Base-by-base conservation (phyloP, 2,888 invertebrate species). In the Marronus borbonicus region DNA sequence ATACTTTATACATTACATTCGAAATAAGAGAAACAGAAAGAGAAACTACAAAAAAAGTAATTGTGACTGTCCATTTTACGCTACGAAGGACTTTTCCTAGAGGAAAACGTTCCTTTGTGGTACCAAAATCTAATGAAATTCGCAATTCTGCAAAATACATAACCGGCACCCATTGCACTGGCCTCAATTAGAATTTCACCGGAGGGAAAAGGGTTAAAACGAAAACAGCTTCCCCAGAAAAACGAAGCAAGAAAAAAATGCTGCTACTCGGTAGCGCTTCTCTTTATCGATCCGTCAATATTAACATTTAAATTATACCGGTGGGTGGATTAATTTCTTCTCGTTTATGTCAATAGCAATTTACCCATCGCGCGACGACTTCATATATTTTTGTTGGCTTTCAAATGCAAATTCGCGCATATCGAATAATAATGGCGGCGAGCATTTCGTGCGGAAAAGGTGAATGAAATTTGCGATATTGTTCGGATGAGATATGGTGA, bases 381-480 rank as follows among this genome's bases (percentile, higher is more conserved):
- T 62, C 72, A 74, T 74, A 24, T 74, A 74, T 44, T 74, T 74
- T 60, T 74, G 72, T 60, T 74, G 49, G 58, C 72, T 74, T 74
- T 74, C 60, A 60, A 44, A 74, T 74, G 72, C 60, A 74, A 60
- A 60, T 74, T 60, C 44, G 60, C 39, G 36, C 60, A 24, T 17
- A 44, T 20, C 72, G 72, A 49, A 74, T 74, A 60, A 74, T 60
- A 74, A 74, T 36, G 39, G 58, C n/a, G 12, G 28, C 36, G 60
- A 31, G 24, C 68, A 50, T 28, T 74, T 49, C 39, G 60, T 5
- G 58, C 39, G 17, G 72, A 74, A 74, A 55, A 74, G 72, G 72
- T 60, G 72, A 74, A 74, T 74, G 60, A 74, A 74, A 74, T 74
- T 74, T 74, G 39, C 72, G 58, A 74, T 74, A 74, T 60, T 60